Conservation (phyloP, 2,797 vertebrate genomes). For the Astyanax mexicanus region DNA sequence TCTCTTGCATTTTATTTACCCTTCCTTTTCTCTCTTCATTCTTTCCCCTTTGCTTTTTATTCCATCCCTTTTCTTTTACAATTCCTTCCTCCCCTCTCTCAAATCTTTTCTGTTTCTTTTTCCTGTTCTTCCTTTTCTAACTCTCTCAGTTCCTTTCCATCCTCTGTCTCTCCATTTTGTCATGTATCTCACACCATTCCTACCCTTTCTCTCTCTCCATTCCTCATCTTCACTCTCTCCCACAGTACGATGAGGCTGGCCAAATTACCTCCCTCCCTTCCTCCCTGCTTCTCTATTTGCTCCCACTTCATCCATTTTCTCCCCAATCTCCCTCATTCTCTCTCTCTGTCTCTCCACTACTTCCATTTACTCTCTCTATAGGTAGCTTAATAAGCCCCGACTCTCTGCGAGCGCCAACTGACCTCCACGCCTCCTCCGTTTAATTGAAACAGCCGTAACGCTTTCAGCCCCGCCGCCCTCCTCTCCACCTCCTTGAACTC, state of each 20-base stretch:
- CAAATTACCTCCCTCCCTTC: constrained; percentile 26
- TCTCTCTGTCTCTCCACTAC: constrained; percentile 14
- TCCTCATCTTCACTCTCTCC: not conserved
- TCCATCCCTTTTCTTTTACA: too few relatives aligned
- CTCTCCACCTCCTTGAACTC: constrained; percentile 59
- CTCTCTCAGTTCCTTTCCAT: too few relatives aligned
- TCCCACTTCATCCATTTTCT: constrained; percentile 16
- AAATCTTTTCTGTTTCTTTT: too few relatives aligned
- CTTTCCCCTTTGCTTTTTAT: too few relatives aligned
- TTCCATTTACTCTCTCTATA: constrained; percentile 31
- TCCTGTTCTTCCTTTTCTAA: too few relatives aligned
- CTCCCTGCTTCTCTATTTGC: constrained; percentile 20
- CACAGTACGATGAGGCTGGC: constrained; percentile 40
- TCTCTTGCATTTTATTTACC: too few relatives aligned
- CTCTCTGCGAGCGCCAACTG: constrained; percentile 42
- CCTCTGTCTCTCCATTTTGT: too few relatives aligned
- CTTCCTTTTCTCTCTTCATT: too few relatives aligned
- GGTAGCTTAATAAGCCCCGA: constrained; percentile 49
- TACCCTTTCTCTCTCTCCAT: not conserved
- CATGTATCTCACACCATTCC: too few relatives aligned
- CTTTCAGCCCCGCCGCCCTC: constrained; percentile 39
- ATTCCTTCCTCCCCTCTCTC: not conserved
- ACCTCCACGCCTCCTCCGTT: constrained; percentile 39
- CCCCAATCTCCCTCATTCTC: not conserved
- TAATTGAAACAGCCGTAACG: constrained; percentile 63